phyloP scores from a whole-genome alignment of 2,113 vertebrate species.

The Ascaphus truei region DNA sequence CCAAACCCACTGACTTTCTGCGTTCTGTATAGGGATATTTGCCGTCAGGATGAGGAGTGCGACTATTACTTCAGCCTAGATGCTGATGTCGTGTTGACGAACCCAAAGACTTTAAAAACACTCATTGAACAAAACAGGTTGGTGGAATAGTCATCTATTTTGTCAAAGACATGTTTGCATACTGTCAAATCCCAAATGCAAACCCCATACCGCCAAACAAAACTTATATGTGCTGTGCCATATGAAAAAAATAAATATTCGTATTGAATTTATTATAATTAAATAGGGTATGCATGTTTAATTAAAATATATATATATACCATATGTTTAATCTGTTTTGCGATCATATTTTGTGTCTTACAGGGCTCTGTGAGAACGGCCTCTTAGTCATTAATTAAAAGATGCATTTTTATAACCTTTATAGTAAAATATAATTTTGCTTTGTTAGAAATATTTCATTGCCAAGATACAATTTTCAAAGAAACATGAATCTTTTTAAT shows the following conservation, averaged over 20 bases:
- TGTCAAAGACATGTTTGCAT: not conserved
- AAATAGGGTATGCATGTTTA: too few species aligned
- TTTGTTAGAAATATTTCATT: too few species aligned
- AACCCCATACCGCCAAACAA: not conserved
- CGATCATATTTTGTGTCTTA: too few species aligned
- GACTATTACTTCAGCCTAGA: conserved; percentile 92
- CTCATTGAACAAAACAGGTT: conserved; percentile 97
- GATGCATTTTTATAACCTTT: too few species aligned
- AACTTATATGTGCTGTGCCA: not conserved
- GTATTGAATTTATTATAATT: not conserved
- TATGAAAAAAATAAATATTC: not conserved
- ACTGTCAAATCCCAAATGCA: not conserved
- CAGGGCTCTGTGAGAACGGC: too few species aligned
- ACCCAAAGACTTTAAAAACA: conserved; percentile 82
- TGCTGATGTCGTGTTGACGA: conserved; percentile 88
- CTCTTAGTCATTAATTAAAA: too few species aligned
- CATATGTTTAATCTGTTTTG: too few species aligned
- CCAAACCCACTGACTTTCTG: too few species aligned
- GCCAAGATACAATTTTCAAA: too few species aligned
- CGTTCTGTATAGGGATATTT: conserved; percentile 74
- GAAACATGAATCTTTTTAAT: too few species aligned
- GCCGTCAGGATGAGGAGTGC: conserved; percentile 79
- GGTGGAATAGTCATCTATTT: conserved; percentile 36
- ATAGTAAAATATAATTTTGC: too few species aligned
- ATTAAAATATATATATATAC: too few species aligned